A percentile compares a stretch with the other conserved stretches of the same genome.
phyloP scores from a whole-genome alignment of 2,888 invertebrate species.

The Acronicta leporina region DNA sequence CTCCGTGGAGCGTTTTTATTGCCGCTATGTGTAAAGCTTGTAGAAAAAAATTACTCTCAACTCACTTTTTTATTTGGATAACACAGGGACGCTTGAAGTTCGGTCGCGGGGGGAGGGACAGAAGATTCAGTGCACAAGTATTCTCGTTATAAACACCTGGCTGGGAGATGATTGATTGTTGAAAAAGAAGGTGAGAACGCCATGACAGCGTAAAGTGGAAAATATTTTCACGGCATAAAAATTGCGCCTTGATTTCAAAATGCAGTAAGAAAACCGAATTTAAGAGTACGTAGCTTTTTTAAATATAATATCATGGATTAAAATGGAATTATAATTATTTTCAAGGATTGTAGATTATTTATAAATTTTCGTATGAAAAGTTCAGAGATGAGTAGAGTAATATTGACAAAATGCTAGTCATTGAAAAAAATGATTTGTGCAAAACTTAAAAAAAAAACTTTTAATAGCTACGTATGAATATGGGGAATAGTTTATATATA shows the following conservation, averaged over 20 bases:
- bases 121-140: constrained; percentile 41
- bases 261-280: too few species aligned
- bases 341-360: too few species aligned
- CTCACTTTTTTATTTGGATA: constrained; percentile 75
- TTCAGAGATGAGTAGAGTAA: too few species aligned
- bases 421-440: too few species aligned
- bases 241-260: background rate
- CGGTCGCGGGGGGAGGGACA: constrained; percentile 32
- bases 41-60: constrained; percentile 81
- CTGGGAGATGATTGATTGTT: constrained; percentile 32
- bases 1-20: constrained; percentile 81
- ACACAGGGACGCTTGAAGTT: constrained; percentile 55
- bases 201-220: background rate
- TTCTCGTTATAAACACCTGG: constrained; percentile 43
- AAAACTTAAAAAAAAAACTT: too few species aligned
- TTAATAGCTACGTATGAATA: too few species aligned
- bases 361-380: too few species aligned
- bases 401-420: too few species aligned
- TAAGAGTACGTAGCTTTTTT: too few species aligned
- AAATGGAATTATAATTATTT: too few species aligned
- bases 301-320: too few species aligned
- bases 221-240: constrained; percentile 2
- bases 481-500: too few species aligned
- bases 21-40: constrained; percentile 84
- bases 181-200: constrained; percentile 1